Evolutionary conservation across 2,797 vertebrate genomes (phyloP).

Genomic region (Antrozous pallidus): DNA sequence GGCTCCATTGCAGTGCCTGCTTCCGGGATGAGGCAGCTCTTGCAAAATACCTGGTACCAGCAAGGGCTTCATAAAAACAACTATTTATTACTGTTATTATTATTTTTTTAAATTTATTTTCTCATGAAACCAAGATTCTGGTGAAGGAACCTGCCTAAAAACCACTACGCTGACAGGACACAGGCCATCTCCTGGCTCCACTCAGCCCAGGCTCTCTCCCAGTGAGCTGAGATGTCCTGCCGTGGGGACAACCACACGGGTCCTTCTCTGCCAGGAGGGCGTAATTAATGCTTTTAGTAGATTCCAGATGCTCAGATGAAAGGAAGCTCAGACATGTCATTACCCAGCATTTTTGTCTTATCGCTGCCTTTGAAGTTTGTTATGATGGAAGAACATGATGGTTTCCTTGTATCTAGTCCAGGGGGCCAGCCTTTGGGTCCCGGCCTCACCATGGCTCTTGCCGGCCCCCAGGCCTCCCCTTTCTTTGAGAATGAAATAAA

Average conservation of each 20-base stretch:
- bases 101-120: background rate
- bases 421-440: background rate
- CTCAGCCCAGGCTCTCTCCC: background rate
- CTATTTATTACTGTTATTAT: background rate
- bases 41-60: no score
- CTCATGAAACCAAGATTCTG: background rate
- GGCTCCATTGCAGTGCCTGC: background rate
- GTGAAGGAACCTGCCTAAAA: background rate
- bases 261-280: background rate
- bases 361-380: constrained; percentile 61
- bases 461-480: background rate
- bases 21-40: background rate
- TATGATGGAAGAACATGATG: constrained; percentile 38
- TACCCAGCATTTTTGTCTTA: constrained; percentile 45
- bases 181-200: background rate
- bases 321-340: constrained; percentile 45
- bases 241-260: background rate
- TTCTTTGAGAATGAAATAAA: background rate
- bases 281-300: constrained; percentile 59
- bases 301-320: constrained; percentile 59
- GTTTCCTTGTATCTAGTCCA: background rate
- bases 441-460: background rate
- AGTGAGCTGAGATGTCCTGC: background rate
- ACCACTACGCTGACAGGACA: background rate
- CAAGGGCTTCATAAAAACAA: background rate